Percentiles rank a stretch among this genome's conserved stretches.
Conservation (phyloP, 1,140 invertebrate species). For the Brachionus koreanus region DNA sequence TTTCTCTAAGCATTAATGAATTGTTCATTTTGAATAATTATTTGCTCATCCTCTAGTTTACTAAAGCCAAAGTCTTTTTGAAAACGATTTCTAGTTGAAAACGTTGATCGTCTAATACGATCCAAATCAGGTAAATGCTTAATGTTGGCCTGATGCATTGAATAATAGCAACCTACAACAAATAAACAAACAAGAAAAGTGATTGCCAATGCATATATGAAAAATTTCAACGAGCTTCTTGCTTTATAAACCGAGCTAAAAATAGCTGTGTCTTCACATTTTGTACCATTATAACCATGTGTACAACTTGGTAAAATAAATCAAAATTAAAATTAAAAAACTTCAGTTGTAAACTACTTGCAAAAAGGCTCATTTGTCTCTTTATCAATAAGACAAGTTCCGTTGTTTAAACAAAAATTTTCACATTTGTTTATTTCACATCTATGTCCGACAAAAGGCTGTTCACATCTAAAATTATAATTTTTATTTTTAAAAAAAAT, state of each 20-base stretch:
- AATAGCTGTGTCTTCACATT: neutral
- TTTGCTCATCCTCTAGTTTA: slow-evolving; percentile 29
- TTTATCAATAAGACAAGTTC: neutral
- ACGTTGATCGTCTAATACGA: neutral
- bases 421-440: neutral
- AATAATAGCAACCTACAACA: neutral
- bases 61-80: slow-evolving; percentile 33
- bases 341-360: neutral
- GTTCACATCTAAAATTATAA: neutral
- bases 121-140: neutral
- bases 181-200: neutral
- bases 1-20: neutral
- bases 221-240: neutral
- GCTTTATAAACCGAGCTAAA: neutral
- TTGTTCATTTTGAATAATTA: slow-evolving; percentile 32
- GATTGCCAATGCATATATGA: slow-evolving; percentile 1
- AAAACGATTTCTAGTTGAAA: neutral
- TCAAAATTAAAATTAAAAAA: neutral
- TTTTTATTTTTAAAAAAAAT: neutral
- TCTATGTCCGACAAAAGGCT: neutral
- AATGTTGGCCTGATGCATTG: neutral
- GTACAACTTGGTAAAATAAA: neutral
- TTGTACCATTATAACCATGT: slow-evolving; percentile 6
- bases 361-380: neutral
- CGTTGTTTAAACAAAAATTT: slow-evolving; percentile 9